Evolutionary conservation across 1,140 invertebrate species (phyloP).

Genomic region (Drosophila kohkoa): DNA sequence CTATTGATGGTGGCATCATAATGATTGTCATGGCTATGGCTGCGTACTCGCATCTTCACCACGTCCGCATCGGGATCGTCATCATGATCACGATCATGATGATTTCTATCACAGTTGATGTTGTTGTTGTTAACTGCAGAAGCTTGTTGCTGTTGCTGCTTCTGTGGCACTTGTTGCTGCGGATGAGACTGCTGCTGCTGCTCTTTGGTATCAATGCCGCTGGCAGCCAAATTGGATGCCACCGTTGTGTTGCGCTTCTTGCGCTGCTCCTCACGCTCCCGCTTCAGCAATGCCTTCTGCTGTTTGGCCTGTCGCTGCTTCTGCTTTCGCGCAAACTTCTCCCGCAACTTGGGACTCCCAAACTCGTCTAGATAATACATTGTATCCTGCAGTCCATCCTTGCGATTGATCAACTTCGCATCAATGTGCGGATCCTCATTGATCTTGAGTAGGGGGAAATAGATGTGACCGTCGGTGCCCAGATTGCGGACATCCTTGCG

Average conservation of each 20-base stretch:
- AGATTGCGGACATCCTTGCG: slow-evolving; percentile 59
- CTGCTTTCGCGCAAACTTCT: slow-evolving; percentile 81
- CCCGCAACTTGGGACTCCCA: slow-evolving; percentile 81
- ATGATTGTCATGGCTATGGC: slow-evolving; percentile 74
- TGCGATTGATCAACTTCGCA: slow-evolving; percentile 80
- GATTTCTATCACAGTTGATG: slow-evolving; percentile 49
- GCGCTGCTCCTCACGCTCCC: slow-evolving; percentile 70
- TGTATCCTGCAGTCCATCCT: slow-evolving; percentile 82
- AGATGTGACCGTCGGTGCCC: slow-evolving; percentile 76
- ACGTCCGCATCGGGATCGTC: slow-evolving; percentile 26
- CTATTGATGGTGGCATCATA: slow-evolving; percentile 43
- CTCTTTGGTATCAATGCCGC: slow-evolving; percentile 67
- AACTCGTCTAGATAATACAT: slow-evolving; percentile 84
- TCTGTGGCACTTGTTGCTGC: slow-evolving; percentile 28
- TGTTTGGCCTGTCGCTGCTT: slow-evolving; percentile 71
- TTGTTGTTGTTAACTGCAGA: slow-evolving; percentile 41
- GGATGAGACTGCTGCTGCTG: slow-evolving; percentile 16
- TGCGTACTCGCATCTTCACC: slow-evolving; percentile 59
- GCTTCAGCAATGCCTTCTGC: slow-evolving; percentile 64
- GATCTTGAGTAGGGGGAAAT: slow-evolving; percentile 78
- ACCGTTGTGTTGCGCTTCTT: slow-evolving; percentile 78
- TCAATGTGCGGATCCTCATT: slow-evolving; percentile 79
- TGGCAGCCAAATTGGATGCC: slow-evolving; percentile 73
- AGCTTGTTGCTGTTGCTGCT: slow-evolving; percentile 39
- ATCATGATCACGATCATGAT: slow-evolving; percentile 29